Conservation (phyloP, 2,888 invertebrate genomes). For the Agrotis ipsilon region DNA sequence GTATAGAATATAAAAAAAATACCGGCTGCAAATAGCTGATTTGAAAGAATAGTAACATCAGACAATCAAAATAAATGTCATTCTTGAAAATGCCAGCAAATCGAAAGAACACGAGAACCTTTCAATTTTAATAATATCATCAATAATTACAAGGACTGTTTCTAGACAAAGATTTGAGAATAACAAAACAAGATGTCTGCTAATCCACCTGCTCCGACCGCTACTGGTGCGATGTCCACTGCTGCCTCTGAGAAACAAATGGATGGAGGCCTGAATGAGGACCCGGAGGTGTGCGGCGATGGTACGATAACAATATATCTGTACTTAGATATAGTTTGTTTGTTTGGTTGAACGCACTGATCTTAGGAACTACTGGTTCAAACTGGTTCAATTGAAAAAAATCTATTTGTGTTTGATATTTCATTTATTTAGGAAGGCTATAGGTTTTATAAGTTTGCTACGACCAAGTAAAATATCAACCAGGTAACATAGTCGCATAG, state of each 20-base stretch:
- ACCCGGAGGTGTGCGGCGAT: no score
- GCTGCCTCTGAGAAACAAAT: constrained; percentile 55
- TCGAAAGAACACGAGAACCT: constrained; percentile 48
- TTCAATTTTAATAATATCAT: constrained; percentile 42
- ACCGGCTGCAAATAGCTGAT: constrained; percentile 30
- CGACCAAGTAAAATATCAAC: no score
- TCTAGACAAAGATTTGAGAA: constrained; percentile 60
- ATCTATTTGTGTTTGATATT: no score
- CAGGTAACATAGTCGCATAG: no score
- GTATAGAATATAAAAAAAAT: background rate
- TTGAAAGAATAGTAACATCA: constrained; percentile 43
- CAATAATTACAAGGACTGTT: constrained; percentile 75
- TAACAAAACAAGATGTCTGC: constrained; percentile 70
- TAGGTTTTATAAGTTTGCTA: no score
- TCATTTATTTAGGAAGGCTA: no score
- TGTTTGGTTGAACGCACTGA: no score
- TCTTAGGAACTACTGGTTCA: no score
- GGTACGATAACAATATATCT: no score
- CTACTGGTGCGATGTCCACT: constrained; percentile 56
- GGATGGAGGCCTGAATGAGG: constrained; percentile 50
- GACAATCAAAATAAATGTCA: constrained; percentile 66
- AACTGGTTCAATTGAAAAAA: no score
- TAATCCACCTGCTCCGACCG: constrained; percentile 61
- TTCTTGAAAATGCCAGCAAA: constrained; percentile 77
- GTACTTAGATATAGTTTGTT: no score